A percentile compares a stretch with the other conserved stretches of the same genome.
phyloP scores from a whole-genome alignment of 2,888 invertebrate genomes.

The Folsomia manolachei region DNA sequence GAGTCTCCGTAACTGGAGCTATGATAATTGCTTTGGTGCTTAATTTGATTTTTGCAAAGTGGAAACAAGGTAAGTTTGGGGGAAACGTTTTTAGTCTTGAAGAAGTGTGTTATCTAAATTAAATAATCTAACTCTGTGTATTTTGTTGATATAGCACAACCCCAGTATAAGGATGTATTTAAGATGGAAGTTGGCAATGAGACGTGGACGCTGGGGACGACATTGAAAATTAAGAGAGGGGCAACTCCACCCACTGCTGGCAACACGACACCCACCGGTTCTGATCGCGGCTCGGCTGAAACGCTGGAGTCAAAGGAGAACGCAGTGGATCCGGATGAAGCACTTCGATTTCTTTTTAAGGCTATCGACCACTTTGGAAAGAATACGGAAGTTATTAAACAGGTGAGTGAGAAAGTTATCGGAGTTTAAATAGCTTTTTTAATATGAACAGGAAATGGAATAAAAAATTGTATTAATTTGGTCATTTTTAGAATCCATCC shows the following conservation, averaged over 20 bases:
- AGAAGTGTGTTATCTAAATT: neutral
- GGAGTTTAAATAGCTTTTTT: neutral
- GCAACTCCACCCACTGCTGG: neutral
- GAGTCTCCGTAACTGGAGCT: neutral
- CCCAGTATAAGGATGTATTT: neutral
- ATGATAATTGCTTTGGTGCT: neutral
- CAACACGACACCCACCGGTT: neutral
- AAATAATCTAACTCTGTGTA: neutral
- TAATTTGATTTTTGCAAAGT: neutral
- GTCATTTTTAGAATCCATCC: neutral
- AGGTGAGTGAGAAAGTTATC: too few species aligned
- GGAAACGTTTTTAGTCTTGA: too few species aligned
- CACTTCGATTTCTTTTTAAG: neutral
- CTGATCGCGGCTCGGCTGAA: neutral
- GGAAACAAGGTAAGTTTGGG: neutral
- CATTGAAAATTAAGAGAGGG: neutral
- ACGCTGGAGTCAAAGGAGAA: neutral
- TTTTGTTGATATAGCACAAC: neutral
- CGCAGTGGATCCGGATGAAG: neutral
- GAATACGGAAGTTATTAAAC: neutral
- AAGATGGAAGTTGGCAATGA: neutral
- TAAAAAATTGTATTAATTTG: neutral
- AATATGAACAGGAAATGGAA: too few species aligned
- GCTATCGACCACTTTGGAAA: neutral
- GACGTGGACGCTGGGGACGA: neutral